A percentile compares a stretch with the other conserved stretches of the same genome.
Evolutionary conservation across 2,113 vertebrate species (phyloP).

Genomic region (Eonycteris spelaea): DNA sequence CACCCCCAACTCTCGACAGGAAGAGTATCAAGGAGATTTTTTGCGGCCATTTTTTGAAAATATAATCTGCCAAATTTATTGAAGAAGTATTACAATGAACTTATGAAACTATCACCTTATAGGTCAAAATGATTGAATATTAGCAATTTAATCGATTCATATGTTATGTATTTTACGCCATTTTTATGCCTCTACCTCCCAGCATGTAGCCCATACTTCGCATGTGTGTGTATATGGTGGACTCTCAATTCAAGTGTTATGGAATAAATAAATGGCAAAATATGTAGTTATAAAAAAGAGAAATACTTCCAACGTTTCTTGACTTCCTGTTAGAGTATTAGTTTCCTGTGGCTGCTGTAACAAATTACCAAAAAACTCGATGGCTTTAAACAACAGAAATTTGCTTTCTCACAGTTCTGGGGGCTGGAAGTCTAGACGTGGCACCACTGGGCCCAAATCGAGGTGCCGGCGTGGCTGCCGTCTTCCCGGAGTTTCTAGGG

Average conservation of each 20-base stretch:
- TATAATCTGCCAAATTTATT: neutral
- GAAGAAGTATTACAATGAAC: neutral
- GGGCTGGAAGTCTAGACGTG: too few species aligned
- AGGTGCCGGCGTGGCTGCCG: accelerated
- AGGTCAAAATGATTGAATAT: neutral
- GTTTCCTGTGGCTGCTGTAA: neutral
- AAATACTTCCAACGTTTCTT: neutral
- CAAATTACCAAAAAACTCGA: neutral
- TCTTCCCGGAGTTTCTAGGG: neutral
- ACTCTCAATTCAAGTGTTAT: neutral
- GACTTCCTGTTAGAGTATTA: neutral
- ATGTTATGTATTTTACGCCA: neutral
- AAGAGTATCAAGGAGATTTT: neutral
- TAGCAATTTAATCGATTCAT: neutral
- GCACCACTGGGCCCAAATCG: neutral
- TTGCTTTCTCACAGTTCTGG: neutral
- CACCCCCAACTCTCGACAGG: neutral
- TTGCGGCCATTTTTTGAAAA: neutral
- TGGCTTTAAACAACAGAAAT: neutral
- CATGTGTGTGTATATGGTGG: neutral
- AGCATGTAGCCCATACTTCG: neutral
- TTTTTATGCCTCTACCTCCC: neutral
- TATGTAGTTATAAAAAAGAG: neutral
- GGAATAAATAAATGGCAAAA: neutral
- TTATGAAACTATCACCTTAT: neutral